A percentile compares a stretch with the other conserved stretches of the same genome.
phyloP scores from a whole-genome alignment of 2,888 invertebrate genomes.

The Willowsia nigromaculata region DNA sequence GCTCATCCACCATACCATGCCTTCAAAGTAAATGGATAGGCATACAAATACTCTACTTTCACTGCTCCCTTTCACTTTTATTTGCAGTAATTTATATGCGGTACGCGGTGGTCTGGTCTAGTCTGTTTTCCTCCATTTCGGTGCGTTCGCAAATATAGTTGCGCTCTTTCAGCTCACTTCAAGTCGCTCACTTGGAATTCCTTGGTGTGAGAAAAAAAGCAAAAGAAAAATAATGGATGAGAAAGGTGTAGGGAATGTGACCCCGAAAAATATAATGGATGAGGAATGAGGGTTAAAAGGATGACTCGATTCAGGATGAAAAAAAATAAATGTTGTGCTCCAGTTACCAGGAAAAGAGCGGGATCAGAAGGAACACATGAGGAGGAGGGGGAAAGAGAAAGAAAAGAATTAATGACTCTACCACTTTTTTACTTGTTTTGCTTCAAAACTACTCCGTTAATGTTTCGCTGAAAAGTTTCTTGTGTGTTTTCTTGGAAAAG shows the following conservation, averaged over 20 bases:
- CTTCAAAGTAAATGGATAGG: background rate
- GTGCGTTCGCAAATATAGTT: background rate
- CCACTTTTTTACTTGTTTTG: background rate
- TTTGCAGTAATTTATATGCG: slow-evolving; percentile 65
- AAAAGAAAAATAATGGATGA: slow-evolving; percentile 57
- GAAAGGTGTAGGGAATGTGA: slow-evolving; percentile 57
- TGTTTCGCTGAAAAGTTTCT: slow-evolving; percentile 7
- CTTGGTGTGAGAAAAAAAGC: background rate
- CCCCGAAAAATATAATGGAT: slow-evolving; percentile 62
- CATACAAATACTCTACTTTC: background rate
- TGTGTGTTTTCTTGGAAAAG: background rate
- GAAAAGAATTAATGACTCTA: slow-evolving; percentile 56
- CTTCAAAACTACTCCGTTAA: background rate
- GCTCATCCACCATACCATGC: slow-evolving; percentile 1
- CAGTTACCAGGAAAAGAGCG: slow-evolving; percentile 33
- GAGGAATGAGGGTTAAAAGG: slow-evolving; percentile 61
- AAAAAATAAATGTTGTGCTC: slow-evolving; percentile 43
- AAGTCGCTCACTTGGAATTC: background rate
- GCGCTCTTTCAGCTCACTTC: background rate
- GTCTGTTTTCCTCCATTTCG: background rate
- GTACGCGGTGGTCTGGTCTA: slow-evolving; percentile 13
- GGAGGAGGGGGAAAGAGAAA: background rate
- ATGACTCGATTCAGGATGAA: background rate
- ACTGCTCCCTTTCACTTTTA: background rate
- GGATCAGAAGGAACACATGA: background rate